Base-by-base conservation (phyloP, 1,140 invertebrate genomes). In the Muscidifurax raptorellus region DNA sequence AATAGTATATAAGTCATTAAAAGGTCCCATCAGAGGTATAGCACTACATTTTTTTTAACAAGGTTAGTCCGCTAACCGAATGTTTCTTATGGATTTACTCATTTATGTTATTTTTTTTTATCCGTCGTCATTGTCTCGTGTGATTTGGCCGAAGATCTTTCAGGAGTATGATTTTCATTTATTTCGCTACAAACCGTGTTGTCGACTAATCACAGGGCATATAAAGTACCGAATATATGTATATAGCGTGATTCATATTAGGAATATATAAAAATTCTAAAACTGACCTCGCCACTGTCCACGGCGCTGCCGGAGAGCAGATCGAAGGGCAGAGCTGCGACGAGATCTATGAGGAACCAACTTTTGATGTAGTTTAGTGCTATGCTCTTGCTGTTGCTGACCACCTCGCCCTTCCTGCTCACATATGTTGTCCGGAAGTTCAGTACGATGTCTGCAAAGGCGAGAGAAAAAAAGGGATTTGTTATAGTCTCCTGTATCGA, bases 341-440 rank as follows among this genome's bases (percentile, higher is more conserved):
- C 95, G 72, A 99, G 95, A 93, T 99, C 98, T 83, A 99, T 96
- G 59, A 98, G 94, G 92, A 99, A 99, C 98, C 98, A 99, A 82
- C 97, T 96, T 92, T 97, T 97, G 88, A 99, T 95, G 93, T 99
- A 99, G 94, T 98, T 97, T 86, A 97, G 93, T 30, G 97, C 97
- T 90, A 98, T 98, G 88, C 95, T 94, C 92, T 96, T 96, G 69
- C 96, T 97, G 91, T 98, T 96, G 67, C 98, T 98, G 47, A 99
- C 98, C 12, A 99, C 98, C 94, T 99, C 99, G 82, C 99, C 99
- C 93, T 99, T 99, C 90, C 97, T 97, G 93, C 98, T 99, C 74
- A 99, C 98, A 93, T 98, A 99, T 28, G 99, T 99, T 80, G 99
- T 99, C 80, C 99, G 96, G 93, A 99, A 99, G 94, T 99, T 99